Conservation (phyloP, 2,888 invertebrate species). For the Galeruca laticollis region DNA sequence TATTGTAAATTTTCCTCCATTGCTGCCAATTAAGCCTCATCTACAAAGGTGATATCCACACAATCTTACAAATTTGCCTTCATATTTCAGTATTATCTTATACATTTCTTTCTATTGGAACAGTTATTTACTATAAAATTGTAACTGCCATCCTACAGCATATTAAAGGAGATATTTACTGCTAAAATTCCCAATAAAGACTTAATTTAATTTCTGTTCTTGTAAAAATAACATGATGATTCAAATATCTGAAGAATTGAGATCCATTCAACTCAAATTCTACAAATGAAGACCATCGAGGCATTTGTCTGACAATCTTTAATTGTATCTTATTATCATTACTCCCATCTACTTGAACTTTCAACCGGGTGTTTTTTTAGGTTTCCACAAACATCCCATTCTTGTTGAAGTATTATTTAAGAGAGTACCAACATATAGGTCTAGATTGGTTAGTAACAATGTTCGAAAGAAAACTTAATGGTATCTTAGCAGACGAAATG, state of each 20-base stretch:
- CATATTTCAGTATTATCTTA: too few relatives aligned
- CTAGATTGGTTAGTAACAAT: constrained; percentile 97
- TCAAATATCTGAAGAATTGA: constrained; percentile 52
- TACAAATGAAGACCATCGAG: constrained; percentile 52
- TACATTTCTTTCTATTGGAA: too few relatives aligned
- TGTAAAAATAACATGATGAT: constrained; percentile 39
- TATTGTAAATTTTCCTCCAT: too few relatives aligned
- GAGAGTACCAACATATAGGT: constrained; percentile 98
- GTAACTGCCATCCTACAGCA: too few relatives aligned
- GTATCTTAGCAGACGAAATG: constrained; percentile 97
- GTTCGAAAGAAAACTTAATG: constrained; percentile 94
- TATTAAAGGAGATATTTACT: too few relatives aligned
- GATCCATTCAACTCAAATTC: constrained; percentile 58
- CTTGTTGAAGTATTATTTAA: constrained; percentile 87
- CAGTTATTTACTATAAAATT: too few relatives aligned
- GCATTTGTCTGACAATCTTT: constrained; percentile 58
- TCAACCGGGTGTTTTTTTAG: constrained; percentile 53
- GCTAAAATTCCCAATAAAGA: too few relatives aligned
- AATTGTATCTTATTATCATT: background rate
- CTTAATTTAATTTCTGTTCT: background rate
- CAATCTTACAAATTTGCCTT: too few relatives aligned
- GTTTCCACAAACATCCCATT: constrained; percentile 95
- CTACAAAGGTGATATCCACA: too few relatives aligned
- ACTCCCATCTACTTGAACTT: background rate
- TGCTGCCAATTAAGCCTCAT: too few relatives aligned